phyloP scores from a whole-genome alignment of 2,888 invertebrate genomes.

The Taenaris catops region DNA sequence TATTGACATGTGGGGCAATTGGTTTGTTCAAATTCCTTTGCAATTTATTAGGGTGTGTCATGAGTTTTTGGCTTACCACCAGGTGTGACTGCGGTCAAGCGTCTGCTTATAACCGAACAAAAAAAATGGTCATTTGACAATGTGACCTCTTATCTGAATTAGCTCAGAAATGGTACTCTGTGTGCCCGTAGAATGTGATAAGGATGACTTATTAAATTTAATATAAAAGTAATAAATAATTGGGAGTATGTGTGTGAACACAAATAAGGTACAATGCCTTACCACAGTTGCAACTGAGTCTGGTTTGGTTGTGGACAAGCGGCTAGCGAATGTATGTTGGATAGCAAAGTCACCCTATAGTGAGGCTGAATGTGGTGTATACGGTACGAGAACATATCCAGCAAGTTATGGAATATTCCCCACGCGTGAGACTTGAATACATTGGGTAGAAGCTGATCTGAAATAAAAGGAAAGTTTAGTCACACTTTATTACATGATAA shows the following conservation, averaged over 20 bases:
- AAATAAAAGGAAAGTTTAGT: constrained; percentile 17
- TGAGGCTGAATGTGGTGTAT: constrained; percentile 98
- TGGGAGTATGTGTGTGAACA: no score
- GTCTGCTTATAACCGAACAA: no score
- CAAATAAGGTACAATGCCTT: no score
- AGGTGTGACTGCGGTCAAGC: no score
- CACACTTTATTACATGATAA: no score
- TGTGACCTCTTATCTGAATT: no score
- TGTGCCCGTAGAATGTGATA: no score
- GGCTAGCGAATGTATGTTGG: constrained; percentile 94
- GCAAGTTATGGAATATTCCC: constrained; percentile 96
- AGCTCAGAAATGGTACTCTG: no score
- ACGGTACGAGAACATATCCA: constrained; percentile 98
- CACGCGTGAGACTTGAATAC: constrained; percentile 96
- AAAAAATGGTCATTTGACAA: no score
- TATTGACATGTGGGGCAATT: constrained; percentile 20
- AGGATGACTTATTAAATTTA: no score
- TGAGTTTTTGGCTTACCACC: neutral
- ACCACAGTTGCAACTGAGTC: constrained; percentile 96
- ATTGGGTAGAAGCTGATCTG: constrained; percentile 92
- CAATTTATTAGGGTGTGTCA: constrained; percentile 11
- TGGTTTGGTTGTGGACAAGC: constrained; percentile 97
- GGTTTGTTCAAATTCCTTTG: constrained; percentile 10
- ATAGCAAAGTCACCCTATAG: constrained; percentile 94
- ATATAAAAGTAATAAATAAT: no score